phyloP scores from a whole-genome alignment of 2,888 invertebrate genomes.

The Crepidodera aurea region DNA sequence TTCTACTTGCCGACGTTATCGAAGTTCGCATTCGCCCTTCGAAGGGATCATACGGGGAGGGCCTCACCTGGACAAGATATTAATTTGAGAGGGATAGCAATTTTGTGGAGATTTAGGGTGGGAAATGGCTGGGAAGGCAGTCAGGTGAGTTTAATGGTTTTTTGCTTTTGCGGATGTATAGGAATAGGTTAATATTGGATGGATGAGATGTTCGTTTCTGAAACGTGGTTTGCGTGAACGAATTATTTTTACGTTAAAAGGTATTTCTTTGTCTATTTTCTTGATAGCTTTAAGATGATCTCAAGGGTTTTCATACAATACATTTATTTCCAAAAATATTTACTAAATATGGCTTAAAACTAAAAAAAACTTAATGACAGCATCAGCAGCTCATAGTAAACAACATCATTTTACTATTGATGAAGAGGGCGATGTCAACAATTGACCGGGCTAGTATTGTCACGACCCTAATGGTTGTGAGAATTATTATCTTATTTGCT shows the following conservation, averaged over 20 bases:
- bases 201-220: not conserved
- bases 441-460: no score
- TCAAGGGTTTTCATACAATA: no score
- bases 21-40: slow-evolving; percentile 38
- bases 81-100: slow-evolving; percentile 35
- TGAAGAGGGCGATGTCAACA: no score
- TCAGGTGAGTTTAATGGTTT: slow-evolving; percentile 19
- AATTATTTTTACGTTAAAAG: not conserved
- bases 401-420: no score
- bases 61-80: slow-evolving; percentile 23
- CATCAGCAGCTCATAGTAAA: no score
- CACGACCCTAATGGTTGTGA: no score
- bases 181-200: not conserved
- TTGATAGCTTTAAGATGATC: no score
- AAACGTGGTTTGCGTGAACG: not conserved
- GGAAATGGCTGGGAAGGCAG: not conserved
- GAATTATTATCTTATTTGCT: no score
- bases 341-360: no score
- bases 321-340: no score
- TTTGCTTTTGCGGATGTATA: not conserved
- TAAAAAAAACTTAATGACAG: no score
- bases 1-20: slow-evolving; percentile 51
- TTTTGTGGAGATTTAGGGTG: slow-evolving; percentile 24
- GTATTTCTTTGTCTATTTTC: no score
- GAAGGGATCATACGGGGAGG: slow-evolving; percentile 8